These are phyloP conservation scores for Eulemur albifrons DNA, from an alignment of 2,797 vertebrate genomes.

Conservation along the genomic window DNA sequence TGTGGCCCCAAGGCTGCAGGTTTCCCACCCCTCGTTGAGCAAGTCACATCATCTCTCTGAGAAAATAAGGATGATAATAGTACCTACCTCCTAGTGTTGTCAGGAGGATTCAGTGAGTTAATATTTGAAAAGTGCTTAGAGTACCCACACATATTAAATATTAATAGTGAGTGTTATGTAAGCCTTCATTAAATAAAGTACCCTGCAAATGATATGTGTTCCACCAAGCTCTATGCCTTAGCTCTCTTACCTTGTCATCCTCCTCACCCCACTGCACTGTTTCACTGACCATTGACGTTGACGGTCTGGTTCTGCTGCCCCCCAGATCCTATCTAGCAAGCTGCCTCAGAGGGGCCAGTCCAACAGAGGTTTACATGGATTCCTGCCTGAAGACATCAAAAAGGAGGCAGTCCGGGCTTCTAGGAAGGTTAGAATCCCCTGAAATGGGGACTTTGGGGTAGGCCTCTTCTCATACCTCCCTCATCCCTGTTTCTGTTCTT, in stretches of 20 bases:
- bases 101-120: not conserved
- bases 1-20: not conserved
- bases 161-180: not conserved
- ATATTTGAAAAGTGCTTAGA: slow-evolving; percentile 13
- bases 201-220: not conserved
- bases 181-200: not conserved
- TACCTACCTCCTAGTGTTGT: not conserved
- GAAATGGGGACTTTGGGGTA: not conserved
- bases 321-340: slow-evolving; percentile 77
- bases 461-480: not conserved
- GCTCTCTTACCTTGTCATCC: not conserved
- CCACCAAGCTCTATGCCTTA: not conserved
- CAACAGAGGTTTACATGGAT: slow-evolving; percentile 77
- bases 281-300: not conserved
- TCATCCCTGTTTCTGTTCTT: not conserved
- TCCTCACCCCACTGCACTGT: not conserved
- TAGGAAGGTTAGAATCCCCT: slow-evolving; percentile 73
- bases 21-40: not conserved
- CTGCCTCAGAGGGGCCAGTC: slow-evolving; percentile 73
- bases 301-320: slow-evolving; percentile 52
- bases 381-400: slow-evolving; percentile 77
- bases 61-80: not conserved
- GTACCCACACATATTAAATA: not conserved
- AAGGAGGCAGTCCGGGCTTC: slow-evolving; percentile 76
- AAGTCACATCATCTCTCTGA: not conserved